Evolutionary conservation across 35 echinoderm and acorn worm species (phyloP), one percentile per base, ranked within the genome.

Genomic region (Ophiothrix spiculata): DNA sequence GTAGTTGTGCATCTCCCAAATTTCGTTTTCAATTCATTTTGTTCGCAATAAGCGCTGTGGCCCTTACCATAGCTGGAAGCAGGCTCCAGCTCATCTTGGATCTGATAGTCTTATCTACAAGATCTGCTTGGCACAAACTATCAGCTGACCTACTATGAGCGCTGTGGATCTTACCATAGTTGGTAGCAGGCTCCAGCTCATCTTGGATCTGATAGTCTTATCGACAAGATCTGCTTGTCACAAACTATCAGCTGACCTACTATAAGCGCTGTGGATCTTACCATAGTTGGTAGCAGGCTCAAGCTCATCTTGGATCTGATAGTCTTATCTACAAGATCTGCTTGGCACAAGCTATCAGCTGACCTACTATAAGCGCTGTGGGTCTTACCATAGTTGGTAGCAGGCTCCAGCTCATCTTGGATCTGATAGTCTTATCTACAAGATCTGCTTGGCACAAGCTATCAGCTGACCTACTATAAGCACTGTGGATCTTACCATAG

Each of bases 231-330:
- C 96, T 39, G 92, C 90, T 19, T 73, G 40, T 40, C 92, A 90
- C 35, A 99, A 74, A 37, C 92, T 99, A 82, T 99, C 96, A 32
- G 96, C 96, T 36, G 92, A 78, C 46, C 84, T 82, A 40, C 96
- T 99, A 23, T n/a, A n/a, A n/a, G n/a, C n/a, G n/a, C n/a, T n/a
- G n/a, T n/a, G n/a, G n/a, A n/a, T n/a, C 35, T 56, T 79, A 99
- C 96, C 96, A 91, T 92, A 25, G 90, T 85, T 60, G 96, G 96
- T 38, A 99, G 87, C 3, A 99, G 86, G 39, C 90, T 94, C 96
- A 92, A 99, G 29, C 49, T 74, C 33, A 80, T 86, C 45, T 79
- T 74, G 25, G 88, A 38, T 35, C 96, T 88, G 46, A 99, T 94
- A 12, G 64, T 81, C 37, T 80, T 90, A 75, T 99, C 96, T 21